Base-by-base conservation (phyloP, 2,888 invertebrate genomes). In the Rhingia rostrata region DNA sequence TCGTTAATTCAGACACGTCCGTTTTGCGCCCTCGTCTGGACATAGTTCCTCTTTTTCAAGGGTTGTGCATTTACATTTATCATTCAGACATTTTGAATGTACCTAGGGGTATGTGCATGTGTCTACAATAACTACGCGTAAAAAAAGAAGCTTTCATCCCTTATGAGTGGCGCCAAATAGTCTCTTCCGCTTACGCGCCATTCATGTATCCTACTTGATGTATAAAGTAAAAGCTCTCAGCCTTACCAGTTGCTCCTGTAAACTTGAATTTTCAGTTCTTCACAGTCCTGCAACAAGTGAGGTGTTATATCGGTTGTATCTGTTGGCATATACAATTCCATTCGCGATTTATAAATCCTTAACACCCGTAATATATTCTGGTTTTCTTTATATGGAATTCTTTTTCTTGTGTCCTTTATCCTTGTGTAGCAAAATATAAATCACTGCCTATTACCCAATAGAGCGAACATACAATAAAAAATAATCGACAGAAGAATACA, bases 31-130 rank as follows among this genome's bases (percentile, higher is more conserved):
- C 22, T 5, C 37, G 4, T 4, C n/a, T 22, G 45, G 14, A 35
- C 10, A 35, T 41, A 6, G 14, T 30, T 30, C 32, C 4, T 3
- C 6, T 9, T 6, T 45, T 7, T 4, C 4, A 22, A 37, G 32
- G 33, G 33, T 37, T 53, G n/a, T 67, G 74, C 80, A 80, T 39
- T 67, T 41, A 61, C 73, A 61, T 73, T 73, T 39, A 47, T 49
- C 14, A 22, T 10, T 33, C 7, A 10, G 10, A 67, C 60, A 67
- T 47, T 53, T 43, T 39, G 41, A 66, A 10, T 56, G 4, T 45
- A 12, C 7, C 5, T 10, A 43, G 2, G 5, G 2, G 12, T 49
- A 9, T 4, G 9, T 30, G n/a, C 10, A n/a, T n/a, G 43, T 49
- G 22, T 6, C 41, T 41, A 22, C 1, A 22, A n/a, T 49, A 0